A percentile compares a stretch with the other conserved stretches of the same genome.
phyloP scores from a whole-genome alignment of 2,113 vertebrate species.

The Oceanites oceanicus region DNA sequence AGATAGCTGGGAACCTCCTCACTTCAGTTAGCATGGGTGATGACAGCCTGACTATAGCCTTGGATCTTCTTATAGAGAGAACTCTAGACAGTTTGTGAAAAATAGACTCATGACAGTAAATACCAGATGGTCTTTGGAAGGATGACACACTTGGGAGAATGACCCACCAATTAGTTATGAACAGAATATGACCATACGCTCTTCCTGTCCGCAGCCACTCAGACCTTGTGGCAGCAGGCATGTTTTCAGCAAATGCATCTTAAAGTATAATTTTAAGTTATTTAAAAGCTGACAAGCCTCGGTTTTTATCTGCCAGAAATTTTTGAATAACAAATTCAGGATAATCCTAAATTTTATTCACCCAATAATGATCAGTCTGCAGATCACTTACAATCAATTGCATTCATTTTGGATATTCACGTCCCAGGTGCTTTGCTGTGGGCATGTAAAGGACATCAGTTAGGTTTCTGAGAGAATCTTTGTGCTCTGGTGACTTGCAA shows the following conservation, averaged over 20 bases:
- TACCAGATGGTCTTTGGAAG: neutral
- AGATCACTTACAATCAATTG: neutral
- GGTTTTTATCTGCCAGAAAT: neutral
- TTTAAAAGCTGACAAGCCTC: neutral
- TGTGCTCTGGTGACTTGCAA: constrained; percentile 4
- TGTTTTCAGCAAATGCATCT: neutral
- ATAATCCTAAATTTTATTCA: neutral
- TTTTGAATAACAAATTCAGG: neutral
- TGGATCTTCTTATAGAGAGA: neutral
- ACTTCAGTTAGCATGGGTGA: neutral
- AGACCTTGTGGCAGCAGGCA: neutral
- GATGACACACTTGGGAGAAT: neutral
- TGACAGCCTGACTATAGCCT: neutral
- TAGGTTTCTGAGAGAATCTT: constrained; percentile 2
- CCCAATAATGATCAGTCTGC: neutral
- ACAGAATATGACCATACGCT: neutral
- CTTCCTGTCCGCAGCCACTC: neutral
- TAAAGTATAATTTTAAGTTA: neutral
- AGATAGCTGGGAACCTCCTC: neutral
- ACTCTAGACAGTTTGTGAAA: neutral
- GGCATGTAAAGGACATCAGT: neutral
- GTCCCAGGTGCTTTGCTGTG: neutral
- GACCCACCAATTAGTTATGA: neutral
- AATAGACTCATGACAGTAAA: neutral
- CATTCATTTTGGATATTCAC: neutral